Conservation (phyloP, 2,113 vertebrate species). For the Ahaetulla prasina region DNA sequence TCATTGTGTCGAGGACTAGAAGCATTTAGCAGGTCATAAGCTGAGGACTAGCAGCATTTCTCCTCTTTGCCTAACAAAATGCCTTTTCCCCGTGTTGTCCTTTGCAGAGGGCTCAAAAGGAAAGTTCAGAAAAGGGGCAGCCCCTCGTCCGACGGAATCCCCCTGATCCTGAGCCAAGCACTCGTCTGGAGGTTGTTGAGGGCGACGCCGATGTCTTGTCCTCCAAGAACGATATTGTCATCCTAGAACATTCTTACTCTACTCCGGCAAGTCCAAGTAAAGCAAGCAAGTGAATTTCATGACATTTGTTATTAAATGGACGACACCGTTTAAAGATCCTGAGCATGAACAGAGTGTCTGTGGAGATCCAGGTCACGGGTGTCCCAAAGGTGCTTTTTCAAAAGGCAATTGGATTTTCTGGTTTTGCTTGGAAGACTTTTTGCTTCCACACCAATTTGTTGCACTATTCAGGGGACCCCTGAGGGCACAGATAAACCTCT, state of each 20-base stretch:
- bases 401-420: not conserved
- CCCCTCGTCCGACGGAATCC: not conserved
- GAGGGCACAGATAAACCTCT: not conserved
- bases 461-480: no score
- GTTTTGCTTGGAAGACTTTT: not conserved
- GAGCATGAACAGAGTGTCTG: not conserved
- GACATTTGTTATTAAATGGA: not conserved
- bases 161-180: not conserved
- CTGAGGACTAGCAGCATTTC: no score
- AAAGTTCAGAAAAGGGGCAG: not conserved
- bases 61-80: not conserved
- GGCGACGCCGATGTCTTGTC: not conserved
- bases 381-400: not conserved
- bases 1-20: not conserved
- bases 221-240: not conserved
- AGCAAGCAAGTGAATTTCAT: not conserved
- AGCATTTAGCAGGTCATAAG: not conserved
- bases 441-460: not conserved
- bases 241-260: slow-evolving; percentile 10
- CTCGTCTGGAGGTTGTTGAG: not conserved
- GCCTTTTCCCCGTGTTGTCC: not conserved
- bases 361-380: not conserved
- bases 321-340: not conserved
- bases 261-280: not conserved
- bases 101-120: not conserved